Evolutionary conservation across 2,797 vertebrate genomes (phyloP).

Genomic region (Gymnopithys bicolor): DNA sequence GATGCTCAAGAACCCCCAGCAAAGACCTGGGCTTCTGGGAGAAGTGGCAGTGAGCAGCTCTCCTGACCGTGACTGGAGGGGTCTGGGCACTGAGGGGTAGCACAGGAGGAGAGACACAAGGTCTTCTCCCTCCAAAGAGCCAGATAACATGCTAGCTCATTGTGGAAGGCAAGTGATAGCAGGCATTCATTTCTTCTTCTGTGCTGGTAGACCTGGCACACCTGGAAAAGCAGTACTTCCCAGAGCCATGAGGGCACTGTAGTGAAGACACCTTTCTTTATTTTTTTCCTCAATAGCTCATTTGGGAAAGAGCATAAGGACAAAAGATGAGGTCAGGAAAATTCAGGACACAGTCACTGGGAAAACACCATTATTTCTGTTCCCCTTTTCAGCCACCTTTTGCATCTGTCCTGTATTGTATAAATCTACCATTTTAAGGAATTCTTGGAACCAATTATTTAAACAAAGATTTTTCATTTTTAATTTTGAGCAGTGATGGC

Average conservation of each 20-base stretch:
- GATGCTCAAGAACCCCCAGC: background rate
- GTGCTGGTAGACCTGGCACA: background rate
- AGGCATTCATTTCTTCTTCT: fast-evolving
- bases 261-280: background rate
- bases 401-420: background rate
- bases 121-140: background rate
- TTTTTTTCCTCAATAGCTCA: background rate
- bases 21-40: background rate
- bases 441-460: background rate
- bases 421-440: background rate
- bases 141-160: fast-evolving
- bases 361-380: background rate
- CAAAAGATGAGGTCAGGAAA: background rate
- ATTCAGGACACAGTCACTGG: background rate
- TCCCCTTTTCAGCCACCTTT: background rate
- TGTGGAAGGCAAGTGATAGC: background rate
- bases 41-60: background rate
- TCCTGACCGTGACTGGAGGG: background rate
- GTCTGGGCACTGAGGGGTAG: background rate
- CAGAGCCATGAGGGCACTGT: background rate
- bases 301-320: background rate
- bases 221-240: background rate
- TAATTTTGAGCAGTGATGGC: background rate
- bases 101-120: fast-evolving
- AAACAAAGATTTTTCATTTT: conserved; percentile 4